These are phyloP conservation scores for Fringilla coelebs DNA, from an alignment of 2,797 vertebrate genomes.

Conservation along the genomic window DNA sequence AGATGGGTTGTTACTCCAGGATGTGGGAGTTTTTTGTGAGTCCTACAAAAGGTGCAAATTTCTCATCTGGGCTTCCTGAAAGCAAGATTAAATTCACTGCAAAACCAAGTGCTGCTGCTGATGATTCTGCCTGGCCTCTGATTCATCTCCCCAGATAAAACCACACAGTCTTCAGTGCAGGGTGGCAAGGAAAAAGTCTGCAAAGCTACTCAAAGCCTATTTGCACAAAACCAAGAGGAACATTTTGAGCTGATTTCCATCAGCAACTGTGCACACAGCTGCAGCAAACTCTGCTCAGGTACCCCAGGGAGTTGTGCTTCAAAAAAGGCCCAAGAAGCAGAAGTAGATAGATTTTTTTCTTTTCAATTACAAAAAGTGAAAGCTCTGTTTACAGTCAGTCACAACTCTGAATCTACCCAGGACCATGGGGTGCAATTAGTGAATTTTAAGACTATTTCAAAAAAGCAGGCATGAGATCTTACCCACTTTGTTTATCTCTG, in stretches of 20 bases:
- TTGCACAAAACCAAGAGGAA: background rate
- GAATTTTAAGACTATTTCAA: background rate
- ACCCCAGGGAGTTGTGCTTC: background rate
- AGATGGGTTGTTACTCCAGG: background rate
- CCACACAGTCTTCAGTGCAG: background rate
- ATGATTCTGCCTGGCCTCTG: background rate
- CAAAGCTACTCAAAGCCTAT: background rate
- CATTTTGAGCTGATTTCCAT: background rate
- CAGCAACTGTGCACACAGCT: background rate
- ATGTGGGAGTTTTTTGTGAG: background rate
- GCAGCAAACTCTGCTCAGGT: background rate
- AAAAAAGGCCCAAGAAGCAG: constrained; percentile 16
- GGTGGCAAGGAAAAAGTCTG: background rate
- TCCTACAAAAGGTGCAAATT: background rate
- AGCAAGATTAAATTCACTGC: background rate
- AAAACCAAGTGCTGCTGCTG: background rate
- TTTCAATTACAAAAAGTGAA: background rate
- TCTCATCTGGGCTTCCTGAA: background rate
- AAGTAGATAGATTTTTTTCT: background rate
- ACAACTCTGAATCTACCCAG: background rate
- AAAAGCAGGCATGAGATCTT: background rate
- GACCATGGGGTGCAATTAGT: background rate
- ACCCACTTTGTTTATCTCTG: background rate
- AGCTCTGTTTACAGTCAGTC: background rate
- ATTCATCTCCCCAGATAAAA: background rate